Base-by-base conservation (phyloP, 1,140 invertebrate genomes). In the Globodera ellingtonae region DNA sequence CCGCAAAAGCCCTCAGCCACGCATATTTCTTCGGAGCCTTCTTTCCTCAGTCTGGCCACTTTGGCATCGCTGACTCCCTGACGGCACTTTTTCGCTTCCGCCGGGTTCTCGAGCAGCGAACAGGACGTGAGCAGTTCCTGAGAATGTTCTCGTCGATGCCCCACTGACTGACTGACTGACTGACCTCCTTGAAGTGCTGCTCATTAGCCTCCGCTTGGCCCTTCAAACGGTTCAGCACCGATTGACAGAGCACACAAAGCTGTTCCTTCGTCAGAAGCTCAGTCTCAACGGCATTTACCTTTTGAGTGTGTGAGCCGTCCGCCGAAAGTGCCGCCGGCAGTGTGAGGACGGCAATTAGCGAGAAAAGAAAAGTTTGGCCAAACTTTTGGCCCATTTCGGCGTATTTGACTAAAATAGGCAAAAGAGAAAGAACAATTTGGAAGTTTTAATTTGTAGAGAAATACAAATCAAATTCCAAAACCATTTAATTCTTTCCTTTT, bases 101-200 rank as follows among this genome's bases (percentile, higher is more conserved):
- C 35, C 4, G 73, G 73, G 6, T 75, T 75, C 10, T 75, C 73
- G 7, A 69, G 4, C 35, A 75, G n/a, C 9, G 66, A 35, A n/a
- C 73, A 75, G 35, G 73, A 75, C 5, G 35, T 62, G 52, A 75
- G 52, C 6, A 75, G 7, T 44, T 75, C 73, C 73, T 75, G 73
- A 75, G 56, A 50, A 6, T 70, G 67, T 3, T 35, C 3, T 35
- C 35, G 35, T 35, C 35, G 56, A 10, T 15, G 10, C 56, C 10
- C 56, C 56, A 18, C 18, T 15, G 13, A 35, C 35, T 62, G 10
- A 6, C 56, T 35, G 10, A 52, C 15, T 13, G 6, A 18, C 56
- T 18, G 67, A 70, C 67, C 67, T 35, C 46, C 46, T 18, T 35
- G 18, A 70, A 70, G 24, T 70, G 67, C 18, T 70, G 67, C 6